Conservation (phyloP, 1,140 invertebrate genomes). For the Stegodyphus dumicola region DNA sequence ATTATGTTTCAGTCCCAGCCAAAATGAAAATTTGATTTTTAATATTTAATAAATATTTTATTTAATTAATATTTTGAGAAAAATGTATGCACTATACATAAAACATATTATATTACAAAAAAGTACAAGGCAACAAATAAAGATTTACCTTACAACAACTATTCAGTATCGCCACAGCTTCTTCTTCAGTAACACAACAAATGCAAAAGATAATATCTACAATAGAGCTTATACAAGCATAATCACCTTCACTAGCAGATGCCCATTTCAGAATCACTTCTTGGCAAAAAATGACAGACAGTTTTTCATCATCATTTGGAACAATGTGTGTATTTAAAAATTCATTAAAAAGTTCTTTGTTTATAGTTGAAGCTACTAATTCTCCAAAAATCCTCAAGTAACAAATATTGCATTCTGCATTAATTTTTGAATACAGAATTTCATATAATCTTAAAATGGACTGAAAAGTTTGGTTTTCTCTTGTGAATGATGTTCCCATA, state of each 20-base stretch:
- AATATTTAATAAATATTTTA: not conserved
- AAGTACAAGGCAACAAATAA: not conserved
- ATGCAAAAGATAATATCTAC: slow-evolving; percentile 14
- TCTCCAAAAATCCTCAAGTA: slow-evolving; percentile 9
- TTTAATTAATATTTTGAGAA: not conserved
- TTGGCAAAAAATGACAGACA: not conserved
- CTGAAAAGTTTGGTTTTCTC: too few species aligned
- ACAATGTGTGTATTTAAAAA: not conserved
- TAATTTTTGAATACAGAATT: slow-evolving; percentile 1
- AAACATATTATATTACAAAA: not conserved
- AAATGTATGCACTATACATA: not conserved
- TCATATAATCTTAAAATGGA: not conserved
- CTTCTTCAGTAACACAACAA: not conserved
- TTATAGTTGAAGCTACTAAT: not conserved
- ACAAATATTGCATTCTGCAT: not conserved
- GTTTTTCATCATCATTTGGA: not conserved
- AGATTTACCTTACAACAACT: slow-evolving; percentile 17
- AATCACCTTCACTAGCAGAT: not conserved
- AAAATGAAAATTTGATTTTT: not conserved
- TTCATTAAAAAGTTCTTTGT: slow-evolving; percentile 1
- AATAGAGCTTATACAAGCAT: not conserved
- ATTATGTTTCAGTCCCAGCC: not conserved
- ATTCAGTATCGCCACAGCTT: slow-evolving; percentile 8
- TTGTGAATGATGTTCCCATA: too few species aligned
- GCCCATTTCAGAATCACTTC: slow-evolving; percentile 9